A percentile compares a stretch with the other conserved stretches of the same genome.
These are phyloP conservation scores for Achatina immaculata DNA, from an alignment of 1,140 invertebrate genomes.

Conservation along the genomic window DNA sequence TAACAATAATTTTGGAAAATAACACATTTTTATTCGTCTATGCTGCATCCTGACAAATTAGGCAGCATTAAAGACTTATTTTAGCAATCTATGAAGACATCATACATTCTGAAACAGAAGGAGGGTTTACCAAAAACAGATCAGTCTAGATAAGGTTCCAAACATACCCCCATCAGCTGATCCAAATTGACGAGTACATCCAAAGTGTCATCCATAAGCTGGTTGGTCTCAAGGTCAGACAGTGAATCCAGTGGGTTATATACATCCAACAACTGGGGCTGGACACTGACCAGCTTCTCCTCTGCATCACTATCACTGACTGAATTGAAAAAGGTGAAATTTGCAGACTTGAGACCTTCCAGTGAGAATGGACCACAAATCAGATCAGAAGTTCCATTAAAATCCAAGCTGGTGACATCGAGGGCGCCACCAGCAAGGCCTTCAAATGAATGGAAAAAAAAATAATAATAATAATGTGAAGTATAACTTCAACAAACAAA, in stretches of 20 bases:
- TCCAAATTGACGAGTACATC: conserved; percentile 57
- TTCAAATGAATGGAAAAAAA: neutral
- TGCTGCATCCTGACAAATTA: too few relatives aligned
- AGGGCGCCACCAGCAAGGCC: conserved; percentile 37
- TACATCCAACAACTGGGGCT: neutral
- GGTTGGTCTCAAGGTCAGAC: conserved; percentile 35
- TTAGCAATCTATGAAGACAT: too few relatives aligned
- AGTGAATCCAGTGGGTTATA: conserved; percentile 21
- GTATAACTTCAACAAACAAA: neutral
- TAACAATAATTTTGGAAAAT: too few relatives aligned
- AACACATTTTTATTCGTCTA: too few relatives aligned
- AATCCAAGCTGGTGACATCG: conserved; percentile 35
- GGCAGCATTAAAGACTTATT: too few relatives aligned
- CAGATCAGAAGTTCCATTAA: neutral
- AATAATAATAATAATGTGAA: neutral
- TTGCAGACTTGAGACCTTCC: conserved; percentile 23
- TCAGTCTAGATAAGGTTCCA: too few relatives aligned
- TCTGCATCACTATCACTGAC: neutral
- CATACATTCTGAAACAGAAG: too few relatives aligned
- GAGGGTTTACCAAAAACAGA: neutral
- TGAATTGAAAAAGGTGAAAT: neutral
- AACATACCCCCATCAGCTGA: neutral
- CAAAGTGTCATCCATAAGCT: conserved; percentile 49
- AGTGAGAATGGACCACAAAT: neutral
- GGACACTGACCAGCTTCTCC: neutral